Conservation (phyloP, 2,888 invertebrate species). For the Anodontia alba region DNA sequence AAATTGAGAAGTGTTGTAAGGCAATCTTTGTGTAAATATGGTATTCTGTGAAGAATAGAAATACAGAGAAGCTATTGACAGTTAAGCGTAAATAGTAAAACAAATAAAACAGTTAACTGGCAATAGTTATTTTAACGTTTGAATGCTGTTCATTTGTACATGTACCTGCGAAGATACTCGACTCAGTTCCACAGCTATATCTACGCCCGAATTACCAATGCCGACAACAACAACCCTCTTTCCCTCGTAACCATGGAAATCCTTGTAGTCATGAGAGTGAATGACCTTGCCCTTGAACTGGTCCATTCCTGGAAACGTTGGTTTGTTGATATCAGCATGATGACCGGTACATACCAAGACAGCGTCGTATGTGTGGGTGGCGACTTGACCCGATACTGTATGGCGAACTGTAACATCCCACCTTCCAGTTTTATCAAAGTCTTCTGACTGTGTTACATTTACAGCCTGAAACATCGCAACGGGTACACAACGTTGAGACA, state of each 20-base stretch:
- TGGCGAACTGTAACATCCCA: conserved; percentile 76
- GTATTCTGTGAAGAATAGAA: no score
- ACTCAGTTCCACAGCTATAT: conserved; percentile 85
- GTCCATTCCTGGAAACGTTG: conserved; percentile 69
- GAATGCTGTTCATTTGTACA: no score
- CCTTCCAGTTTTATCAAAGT: conserved; percentile 60
- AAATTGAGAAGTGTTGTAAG: no score
- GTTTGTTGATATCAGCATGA: conserved; percentile 71
- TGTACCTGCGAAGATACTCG: conserved; percentile 80
- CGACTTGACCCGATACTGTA: conserved; percentile 62
- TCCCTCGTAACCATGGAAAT: conserved; percentile 74
- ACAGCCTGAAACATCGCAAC: conserved; percentile 8
- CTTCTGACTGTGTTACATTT: conserved; percentile 23
- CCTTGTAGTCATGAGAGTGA: conserved; percentile 80
- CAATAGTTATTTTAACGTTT: no score
- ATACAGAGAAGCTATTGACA: no score
- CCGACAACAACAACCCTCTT: conserved; percentile 85
- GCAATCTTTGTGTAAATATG: no score
- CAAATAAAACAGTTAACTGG: no score
- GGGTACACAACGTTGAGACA: no score
- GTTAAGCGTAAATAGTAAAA: no score
- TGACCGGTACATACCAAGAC: conserved; percentile 81
- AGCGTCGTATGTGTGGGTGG: conserved; percentile 69
- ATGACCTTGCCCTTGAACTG: conserved; percentile 76
- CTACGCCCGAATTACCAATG: conserved; percentile 86